Evolutionary conservation across 2,113 vertebrate species (phyloP), one percentile per base, ranked within the genome.

Genomic region (Myodes glareolus): DNA sequence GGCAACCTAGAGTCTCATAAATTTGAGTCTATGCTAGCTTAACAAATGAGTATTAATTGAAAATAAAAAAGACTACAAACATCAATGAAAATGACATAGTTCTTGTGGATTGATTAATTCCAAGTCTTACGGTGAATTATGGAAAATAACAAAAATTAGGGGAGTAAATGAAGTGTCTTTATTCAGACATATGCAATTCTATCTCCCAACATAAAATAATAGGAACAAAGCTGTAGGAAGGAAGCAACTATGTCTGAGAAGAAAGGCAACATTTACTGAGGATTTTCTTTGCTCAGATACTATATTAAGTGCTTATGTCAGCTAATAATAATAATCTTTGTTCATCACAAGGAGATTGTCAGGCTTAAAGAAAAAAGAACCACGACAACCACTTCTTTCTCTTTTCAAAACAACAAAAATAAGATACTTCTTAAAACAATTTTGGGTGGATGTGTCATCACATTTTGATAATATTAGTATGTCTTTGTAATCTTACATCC

Each of bases 371-470:
- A 33, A 68, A 7, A 39, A 86, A 84, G 67, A 95, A 72, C 7
- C 10, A 14, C 61, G 19, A 12, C 52, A 94, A 82, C 3, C 27
- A 86, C n/a, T 70, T 93, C 29, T 90, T 92, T 92, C 77, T 80
- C 9, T 61, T 82, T 97, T 81, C 68, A 88, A 89, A 45, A 23
- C 13, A 95, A 82, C 23, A 87, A 92, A 92, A 96, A 55, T 72
- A 42, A 88, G 9, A 80, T 3, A 73, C 4, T 47, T 29, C 31
- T 72, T 84, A 72, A 90, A 93, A 84, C 42, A 86, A 91, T 87
- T 75, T 88, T 42, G 33, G 21, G 11, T 84, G 1, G 76, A 61
- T 92, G 21, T 88, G 17, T 85, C 4, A 76, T 85, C n/a, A 94
- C 0, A 33, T 86, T 81, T 92, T 87, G 27, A 42, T 65, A 93